Percentiles rank a stretch among this genome's conserved stretches.
phyloP scores from a whole-genome alignment of 2,888 invertebrate species.

The Brassicogethes aeneus region DNA sequence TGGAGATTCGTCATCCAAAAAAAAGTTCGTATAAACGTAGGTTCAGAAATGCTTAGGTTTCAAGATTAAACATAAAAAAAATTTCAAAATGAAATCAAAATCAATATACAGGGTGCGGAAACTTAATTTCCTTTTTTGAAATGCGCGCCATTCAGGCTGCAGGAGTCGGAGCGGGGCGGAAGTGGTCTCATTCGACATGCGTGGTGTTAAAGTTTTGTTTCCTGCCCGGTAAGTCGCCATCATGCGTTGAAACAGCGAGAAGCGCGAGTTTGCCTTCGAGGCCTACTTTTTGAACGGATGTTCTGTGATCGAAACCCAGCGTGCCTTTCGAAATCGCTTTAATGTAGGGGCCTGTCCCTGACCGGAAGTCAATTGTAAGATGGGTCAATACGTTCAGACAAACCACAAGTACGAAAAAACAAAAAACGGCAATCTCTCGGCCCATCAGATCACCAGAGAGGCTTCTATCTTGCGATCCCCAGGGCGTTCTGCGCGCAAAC shows the following conservation, averaged over 20 bases:
- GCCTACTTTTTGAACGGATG: slow-evolving; percentile 11
- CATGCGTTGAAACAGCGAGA: slow-evolving; percentile 12
- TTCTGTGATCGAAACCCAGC: slow-evolving; percentile 15
- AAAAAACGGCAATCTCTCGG: slow-evolving; percentile 25
- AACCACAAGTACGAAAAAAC: slow-evolving; percentile 15
- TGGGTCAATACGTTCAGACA: slow-evolving; percentile 22
- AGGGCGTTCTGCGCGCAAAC: slow-evolving; percentile 18
- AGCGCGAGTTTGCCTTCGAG: slow-evolving; percentile 13
- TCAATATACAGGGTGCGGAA: too few relatives aligned
- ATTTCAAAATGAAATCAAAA: too few relatives aligned
- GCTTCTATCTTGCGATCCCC: slow-evolving; percentile 22
- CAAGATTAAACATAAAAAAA: too few relatives aligned
- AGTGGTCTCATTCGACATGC: slow-evolving; percentile 8
- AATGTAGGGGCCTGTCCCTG: slow-evolving; percentile 17
- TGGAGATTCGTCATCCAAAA: too few relatives aligned
- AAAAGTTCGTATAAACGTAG: too few relatives aligned
- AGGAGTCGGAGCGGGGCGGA: slow-evolving; percentile 5
- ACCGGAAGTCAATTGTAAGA: slow-evolving; percentile 19
- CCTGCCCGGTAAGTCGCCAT: slow-evolving; percentile 4
- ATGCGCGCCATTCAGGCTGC: slow-evolving; percentile 5
- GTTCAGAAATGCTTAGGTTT: too few relatives aligned
- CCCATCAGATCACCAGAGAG: slow-evolving; percentile 24
- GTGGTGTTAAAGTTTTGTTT: slow-evolving; percentile 9
- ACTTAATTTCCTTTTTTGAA: too few relatives aligned
- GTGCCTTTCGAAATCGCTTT: slow-evolving; percentile 18